These are phyloP conservation scores for Psix sp. DNA, from an alignment of 1,140 invertebrate genomes.

Conservation along the genomic window DNA sequence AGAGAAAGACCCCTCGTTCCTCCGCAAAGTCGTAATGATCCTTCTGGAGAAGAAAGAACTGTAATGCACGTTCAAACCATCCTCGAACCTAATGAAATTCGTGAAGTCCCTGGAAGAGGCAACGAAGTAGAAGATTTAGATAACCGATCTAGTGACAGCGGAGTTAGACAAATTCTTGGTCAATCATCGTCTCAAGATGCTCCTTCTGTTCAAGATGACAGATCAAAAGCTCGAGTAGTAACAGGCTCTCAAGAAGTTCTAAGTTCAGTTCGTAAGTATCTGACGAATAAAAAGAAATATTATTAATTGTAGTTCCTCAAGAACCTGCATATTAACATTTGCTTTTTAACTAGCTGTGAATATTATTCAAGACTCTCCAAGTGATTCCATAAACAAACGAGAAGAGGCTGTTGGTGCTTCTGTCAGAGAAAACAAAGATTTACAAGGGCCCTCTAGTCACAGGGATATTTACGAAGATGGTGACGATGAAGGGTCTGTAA, in stretches of 20 bases:
- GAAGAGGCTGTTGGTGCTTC: slow-evolving; percentile 75
- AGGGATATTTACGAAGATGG: slow-evolving; percentile 73
- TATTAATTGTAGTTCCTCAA: slow-evolving; percentile 1
- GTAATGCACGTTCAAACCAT: slow-evolving; percentile 53
- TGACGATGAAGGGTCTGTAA: slow-evolving; percentile 72
- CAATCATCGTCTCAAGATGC: slow-evolving; percentile 69
- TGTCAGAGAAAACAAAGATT: slow-evolving; percentile 63
- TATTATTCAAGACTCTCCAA: slow-evolving; percentile 62
- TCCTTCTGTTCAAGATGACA: slow-evolving; percentile 60
- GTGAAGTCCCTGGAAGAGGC: slow-evolving; percentile 71
- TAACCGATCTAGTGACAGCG: slow-evolving; percentile 56
- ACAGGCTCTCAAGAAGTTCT: slow-evolving; percentile 71
- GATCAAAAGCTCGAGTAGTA: slow-evolving; percentile 67
- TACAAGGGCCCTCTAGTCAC: slow-evolving; percentile 63
- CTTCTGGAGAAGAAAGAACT: slow-evolving; percentile 70
- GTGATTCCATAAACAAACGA: slow-evolving; percentile 68
- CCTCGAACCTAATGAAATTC: slow-evolving; percentile 62
- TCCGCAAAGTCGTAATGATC: slow-evolving; percentile 72
- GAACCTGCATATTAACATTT: no score
- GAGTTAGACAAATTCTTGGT: slow-evolving; percentile 70
- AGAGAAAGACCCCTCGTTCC: slow-evolving; percentile 68
- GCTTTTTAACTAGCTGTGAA: no score
- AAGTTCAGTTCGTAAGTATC: slow-evolving; percentile 59
- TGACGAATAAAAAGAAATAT: background rate
- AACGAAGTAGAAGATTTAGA: slow-evolving; percentile 65